A percentile compares a stretch with the other conserved stretches of the same genome.
Evolutionary conservation across 2,113 vertebrate genomes (phyloP).

Genomic region (Tragulus kanchil): DNA sequence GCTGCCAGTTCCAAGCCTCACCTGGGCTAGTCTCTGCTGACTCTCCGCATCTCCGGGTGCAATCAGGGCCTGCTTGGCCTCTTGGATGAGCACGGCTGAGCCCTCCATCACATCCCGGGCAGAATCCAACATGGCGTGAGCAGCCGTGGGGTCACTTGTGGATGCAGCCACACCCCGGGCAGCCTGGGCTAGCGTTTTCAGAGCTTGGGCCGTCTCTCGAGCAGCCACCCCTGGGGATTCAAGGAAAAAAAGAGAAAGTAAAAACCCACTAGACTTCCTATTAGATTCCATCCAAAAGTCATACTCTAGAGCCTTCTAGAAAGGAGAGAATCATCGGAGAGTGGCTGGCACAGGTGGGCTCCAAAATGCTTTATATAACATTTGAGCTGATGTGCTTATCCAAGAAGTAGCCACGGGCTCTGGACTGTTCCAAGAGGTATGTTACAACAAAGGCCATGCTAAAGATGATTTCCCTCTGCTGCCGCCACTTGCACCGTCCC

Average conservation of each 20-base stretch:
- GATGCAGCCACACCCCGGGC: conserved; percentile 97
- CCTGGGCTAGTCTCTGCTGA: conserved; percentile 98
- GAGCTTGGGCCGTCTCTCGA: conserved; percentile 96
- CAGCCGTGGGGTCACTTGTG: conserved; percentile 92
- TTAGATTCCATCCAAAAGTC: not conserved
- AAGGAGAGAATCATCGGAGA: not conserved
- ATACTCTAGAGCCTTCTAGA: not conserved
- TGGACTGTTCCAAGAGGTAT: not conserved
- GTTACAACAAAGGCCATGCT: not conserved
- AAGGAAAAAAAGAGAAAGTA: not conserved
- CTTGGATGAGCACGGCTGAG: conserved; percentile 97
- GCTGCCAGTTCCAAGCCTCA: conserved; percentile 74
- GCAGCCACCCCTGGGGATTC: conserved; percentile 93
- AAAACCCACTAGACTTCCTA: conserved; percentile 7
- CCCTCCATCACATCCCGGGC: conserved; percentile 99
- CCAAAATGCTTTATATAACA: not conserved
- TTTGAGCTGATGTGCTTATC: not conserved
- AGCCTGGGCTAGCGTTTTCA: conserved; percentile 97
- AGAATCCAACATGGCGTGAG: conserved; percentile 96
- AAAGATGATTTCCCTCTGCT: not conserved
- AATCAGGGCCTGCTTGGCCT: conserved; percentile 96
- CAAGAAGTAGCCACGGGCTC: not conserved
- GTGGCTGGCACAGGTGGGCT: not conserved
- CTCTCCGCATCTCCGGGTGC: conserved; percentile 97
- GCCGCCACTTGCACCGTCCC: not conserved